Evolutionary conservation across 37 sponge, comb jelly and placozoan species (phyloP), one percentile per base, ranked within the genome.

Genomic region (Theonella swinhoei): DNA sequence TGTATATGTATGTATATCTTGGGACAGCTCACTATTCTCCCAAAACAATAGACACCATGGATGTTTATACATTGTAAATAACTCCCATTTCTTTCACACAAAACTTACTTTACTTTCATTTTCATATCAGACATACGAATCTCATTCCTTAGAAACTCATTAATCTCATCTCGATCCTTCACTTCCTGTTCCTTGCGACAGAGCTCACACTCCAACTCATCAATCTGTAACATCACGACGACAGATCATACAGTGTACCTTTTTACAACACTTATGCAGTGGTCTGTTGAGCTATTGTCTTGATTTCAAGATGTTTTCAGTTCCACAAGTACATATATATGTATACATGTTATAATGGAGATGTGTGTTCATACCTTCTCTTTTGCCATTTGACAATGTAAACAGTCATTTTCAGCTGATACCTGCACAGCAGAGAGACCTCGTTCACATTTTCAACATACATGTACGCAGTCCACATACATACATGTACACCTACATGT

Each of bases 101-200:
- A n/a, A n/a, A 47, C 54, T 47, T 14, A 47, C 54, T 2, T 59
- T 31, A 69, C 85, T 60, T 76, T 84, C 5, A 20, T 72, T 35
- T 61, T 43, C 73, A 82, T 70, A 42, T 82, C 83, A 1, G 68
- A 40, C 63, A 82, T 25, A 17, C 83, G 39, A 8, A 87, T 87
- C 75, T 87, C 87, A 23, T 63, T 72, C 1, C 87, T 58, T 4
- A 87, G 75, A 62, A 87, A 87, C 2, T 87, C 87, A 39, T 79
- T 87, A 34, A 87, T 64, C 71, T 73, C 87, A 31, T 79, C 80
- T 26, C 87, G 64, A 47, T 87, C 80, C 26, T 72, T 80, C 42
- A 87, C 87, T 32, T 87, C 87, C 54, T 47, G 54, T 47, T 47
- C 54, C 54, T 47, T 47, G 7, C 54, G 54, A 7, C 14, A 14